These are phyloP conservation scores for Myotis vivesi DNA, from an alignment of 2,797 vertebrate species.

Conservation along the genomic window DNA sequence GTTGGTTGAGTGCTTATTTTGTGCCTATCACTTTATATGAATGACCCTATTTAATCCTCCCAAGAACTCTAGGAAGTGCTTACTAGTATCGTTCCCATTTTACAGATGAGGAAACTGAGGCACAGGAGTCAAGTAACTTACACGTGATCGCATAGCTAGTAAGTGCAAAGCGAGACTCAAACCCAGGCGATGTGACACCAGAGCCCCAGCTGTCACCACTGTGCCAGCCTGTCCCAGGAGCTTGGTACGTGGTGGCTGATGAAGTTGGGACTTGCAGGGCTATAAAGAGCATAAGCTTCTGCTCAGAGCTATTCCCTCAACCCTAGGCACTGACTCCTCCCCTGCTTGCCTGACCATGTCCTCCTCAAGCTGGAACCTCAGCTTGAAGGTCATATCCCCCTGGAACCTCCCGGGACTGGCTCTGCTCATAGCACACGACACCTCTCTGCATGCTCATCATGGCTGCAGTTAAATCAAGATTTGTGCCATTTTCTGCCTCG, in stretches of 20 bases:
- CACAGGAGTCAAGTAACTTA: background rate
- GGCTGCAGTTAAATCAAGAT: background rate
- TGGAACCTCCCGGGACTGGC: background rate
- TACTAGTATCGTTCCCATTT: background rate
- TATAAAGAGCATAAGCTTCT: rapidly evolving
- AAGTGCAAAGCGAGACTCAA: background rate
- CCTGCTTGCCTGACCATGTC: background rate
- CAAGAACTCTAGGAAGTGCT: background rate
- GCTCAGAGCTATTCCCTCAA: background rate
- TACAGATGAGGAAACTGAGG: background rate
- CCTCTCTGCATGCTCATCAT: background rate
- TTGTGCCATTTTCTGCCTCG: background rate
- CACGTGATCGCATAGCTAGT: background rate
- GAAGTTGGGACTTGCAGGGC: background rate
- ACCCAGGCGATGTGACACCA: background rate
- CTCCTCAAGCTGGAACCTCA: background rate
- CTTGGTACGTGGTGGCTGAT: background rate
- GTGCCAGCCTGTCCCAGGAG: background rate
- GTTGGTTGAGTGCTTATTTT: background rate
- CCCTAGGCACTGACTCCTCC: background rate
- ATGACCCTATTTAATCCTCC: background rate
- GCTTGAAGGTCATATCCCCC: background rate
- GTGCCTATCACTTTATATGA: background rate
- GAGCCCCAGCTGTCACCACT: rapidly evolving
- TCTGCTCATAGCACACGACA: rapidly evolving